A percentile compares a stretch with the other conserved stretches of the same genome.
Conservation (phyloP, 2,797 vertebrate genomes). For the Enteromius argenteus region DNA sequence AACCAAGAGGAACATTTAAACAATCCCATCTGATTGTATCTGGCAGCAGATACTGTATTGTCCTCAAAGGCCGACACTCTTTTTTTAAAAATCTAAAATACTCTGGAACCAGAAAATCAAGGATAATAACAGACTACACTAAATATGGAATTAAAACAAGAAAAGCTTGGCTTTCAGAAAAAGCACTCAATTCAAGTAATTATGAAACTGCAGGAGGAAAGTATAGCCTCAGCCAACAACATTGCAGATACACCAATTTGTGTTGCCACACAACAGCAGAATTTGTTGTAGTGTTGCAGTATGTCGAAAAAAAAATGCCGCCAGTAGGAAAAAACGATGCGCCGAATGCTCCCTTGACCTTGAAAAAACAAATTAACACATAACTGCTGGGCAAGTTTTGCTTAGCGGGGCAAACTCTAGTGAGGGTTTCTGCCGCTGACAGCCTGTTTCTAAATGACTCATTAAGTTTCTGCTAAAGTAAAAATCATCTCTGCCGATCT, state of each 20-base stretch:
- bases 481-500: conserved; percentile 42
- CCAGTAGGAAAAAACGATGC: conserved; percentile 38
- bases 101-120: conserved; percentile 4
- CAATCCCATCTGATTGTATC: conserved; percentile 25
- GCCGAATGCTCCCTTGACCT: conserved; percentile 39
- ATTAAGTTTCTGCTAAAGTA: conserved; percentile 36
- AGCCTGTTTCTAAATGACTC: conserved; percentile 48
- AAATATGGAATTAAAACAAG: conserved; percentile 19
- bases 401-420: conserved; percentile 35
- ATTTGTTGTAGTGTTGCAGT: conserved; percentile 32
- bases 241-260: conserved; percentile 43
- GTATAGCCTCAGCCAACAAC: conserved; percentile 36
- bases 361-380: conserved; percentile 47
- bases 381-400: conserved; percentile 50
- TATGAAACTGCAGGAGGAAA: conserved; percentile 27
- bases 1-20: conserved; percentile 26
- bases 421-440: conserved; percentile 36
- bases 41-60: conserved; percentile 12
- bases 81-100: not conserved
- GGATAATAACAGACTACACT: conserved; percentile 8
- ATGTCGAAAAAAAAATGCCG: conserved; percentile 35
- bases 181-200: conserved; percentile 19
- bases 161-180: conserved; percentile 3
- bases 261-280: conserved; percentile 39
- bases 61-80: not conserved